These are phyloP conservation scores for Alsophila aescularia DNA, from an alignment of 2,888 invertebrate genomes.

Conservation along the genomic window DNA sequence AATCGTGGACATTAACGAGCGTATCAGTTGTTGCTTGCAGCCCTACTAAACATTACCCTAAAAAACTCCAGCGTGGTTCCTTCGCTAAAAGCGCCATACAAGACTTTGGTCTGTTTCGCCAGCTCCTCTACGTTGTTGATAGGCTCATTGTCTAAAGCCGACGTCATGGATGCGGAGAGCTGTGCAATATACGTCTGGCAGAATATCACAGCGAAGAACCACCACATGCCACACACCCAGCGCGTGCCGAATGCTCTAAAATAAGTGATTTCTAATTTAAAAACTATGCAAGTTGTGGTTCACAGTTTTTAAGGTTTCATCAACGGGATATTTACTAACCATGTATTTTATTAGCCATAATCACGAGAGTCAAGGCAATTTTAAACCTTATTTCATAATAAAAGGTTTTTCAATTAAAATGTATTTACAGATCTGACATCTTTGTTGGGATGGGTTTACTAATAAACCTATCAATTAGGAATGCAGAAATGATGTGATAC, in stretches of 20 bases:
- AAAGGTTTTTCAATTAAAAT: too few species aligned
- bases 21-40: too few species aligned
- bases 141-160: constrained; percentile 92
- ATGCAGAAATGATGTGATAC: too few species aligned
- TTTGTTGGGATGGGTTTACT: too few species aligned
- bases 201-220: constrained; percentile 97
- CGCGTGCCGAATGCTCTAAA: constrained; percentile 94
- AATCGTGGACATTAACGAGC: too few species aligned
- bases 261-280: constrained; percentile 12
- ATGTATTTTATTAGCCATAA: too few species aligned
- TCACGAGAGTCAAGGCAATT: too few species aligned
- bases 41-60: constrained; percentile 56
- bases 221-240: constrained; percentile 95
- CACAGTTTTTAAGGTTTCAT: too few species aligned
- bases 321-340: too few species aligned
- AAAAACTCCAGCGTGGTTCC: constrained; percentile 97
- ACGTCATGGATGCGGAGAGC: constrained; percentile 95
- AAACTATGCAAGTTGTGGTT: neutral
- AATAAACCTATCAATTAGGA: too few species aligned
- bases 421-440: too few species aligned
- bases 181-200: constrained; percentile 97
- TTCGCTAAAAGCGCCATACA: constrained; percentile 93
- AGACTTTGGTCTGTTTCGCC: constrained; percentile 94
- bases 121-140: constrained; percentile 96
- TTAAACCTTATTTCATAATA: too few species aligned